These are phyloP conservation scores for Philotrypesis tridentata DNA, from an alignment of 1,140 invertebrate species.

Conservation along the genomic window DNA sequence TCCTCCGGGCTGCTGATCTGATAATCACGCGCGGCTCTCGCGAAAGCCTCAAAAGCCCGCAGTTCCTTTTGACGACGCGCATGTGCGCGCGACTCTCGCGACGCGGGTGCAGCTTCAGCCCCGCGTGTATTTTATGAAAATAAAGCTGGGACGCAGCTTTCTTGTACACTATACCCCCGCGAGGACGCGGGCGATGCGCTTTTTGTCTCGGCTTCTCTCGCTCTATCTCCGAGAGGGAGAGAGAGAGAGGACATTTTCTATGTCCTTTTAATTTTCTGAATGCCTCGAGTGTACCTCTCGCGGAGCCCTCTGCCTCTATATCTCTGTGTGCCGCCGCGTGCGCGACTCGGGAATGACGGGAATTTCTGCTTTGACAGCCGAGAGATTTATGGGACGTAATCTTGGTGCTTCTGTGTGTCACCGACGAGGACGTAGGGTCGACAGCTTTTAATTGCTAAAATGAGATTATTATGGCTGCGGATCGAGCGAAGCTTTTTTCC, in stretches of 20 bases:
- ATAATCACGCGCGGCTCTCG: conserved; percentile 29
- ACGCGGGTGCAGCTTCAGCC: background rate
- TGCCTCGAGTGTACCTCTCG: background rate
- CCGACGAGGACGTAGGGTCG: too few species aligned
- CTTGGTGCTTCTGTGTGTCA: too few species aligned
- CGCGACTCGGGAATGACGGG: too few species aligned
- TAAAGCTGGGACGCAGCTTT: background rate
- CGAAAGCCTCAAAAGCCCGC: conserved; percentile 1
- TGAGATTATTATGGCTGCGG: too few species aligned
- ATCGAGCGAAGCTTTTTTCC: too few species aligned
- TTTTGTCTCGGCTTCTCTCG: background rate
- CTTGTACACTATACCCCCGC: too few species aligned
- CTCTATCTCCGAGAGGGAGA: background rate
- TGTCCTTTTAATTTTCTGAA: background rate
- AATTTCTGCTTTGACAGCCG: too few species aligned
- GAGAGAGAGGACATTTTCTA: background rate
- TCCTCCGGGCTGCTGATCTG: conserved; percentile 3
- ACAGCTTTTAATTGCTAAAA: too few species aligned
- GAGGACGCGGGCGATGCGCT: background rate
- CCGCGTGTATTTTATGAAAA: background rate
- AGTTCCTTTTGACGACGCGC: conserved; percentile 3
- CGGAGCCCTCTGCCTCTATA: too few species aligned
- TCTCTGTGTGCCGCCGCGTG: too few species aligned
- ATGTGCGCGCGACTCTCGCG: too few species aligned
- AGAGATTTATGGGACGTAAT: too few species aligned